Evolutionary conservation across 2,113 vertebrate species (phyloP).

Genomic region (Antigone vipio): DNA sequence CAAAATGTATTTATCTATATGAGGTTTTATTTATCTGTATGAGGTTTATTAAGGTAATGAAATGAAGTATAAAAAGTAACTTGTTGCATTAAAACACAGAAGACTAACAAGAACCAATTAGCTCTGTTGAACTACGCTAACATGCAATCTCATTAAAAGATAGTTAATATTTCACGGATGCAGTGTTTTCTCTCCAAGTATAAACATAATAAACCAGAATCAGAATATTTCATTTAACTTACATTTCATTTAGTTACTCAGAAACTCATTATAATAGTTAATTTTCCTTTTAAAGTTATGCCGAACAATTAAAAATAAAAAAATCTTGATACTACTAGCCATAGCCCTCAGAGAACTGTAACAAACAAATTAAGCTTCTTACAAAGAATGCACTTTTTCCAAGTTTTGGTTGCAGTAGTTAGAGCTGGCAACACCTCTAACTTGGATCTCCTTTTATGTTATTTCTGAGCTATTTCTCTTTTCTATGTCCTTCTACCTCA

Average conservation of each 20-base stretch:
- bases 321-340: background rate
- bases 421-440: background rate
- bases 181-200: background rate
- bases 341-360: background rate
- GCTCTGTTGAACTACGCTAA: background rate
- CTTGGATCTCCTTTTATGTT: background rate
- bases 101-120: background rate
- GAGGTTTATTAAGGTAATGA: background rate
- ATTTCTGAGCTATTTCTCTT: background rate
- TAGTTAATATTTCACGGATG: background rate
- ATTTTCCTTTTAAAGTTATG: background rate
- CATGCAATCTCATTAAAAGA: background rate
- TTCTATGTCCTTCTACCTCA: background rate
- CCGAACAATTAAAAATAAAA: background rate
- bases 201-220: background rate
- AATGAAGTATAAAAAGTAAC: background rate
- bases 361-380: background rate
- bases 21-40: conserved; percentile 47
- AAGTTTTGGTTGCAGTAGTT: background rate
- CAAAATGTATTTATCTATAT: conserved; percentile 62
- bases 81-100: background rate
- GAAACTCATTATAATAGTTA: background rate
- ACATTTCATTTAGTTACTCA: background rate
- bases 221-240: background rate
- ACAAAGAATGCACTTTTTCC: background rate